A percentile compares a stretch with the other conserved stretches of the same genome.
phyloP scores from a whole-genome alignment of 2,113 vertebrate genomes.

The Jaculus jaculus region DNA sequence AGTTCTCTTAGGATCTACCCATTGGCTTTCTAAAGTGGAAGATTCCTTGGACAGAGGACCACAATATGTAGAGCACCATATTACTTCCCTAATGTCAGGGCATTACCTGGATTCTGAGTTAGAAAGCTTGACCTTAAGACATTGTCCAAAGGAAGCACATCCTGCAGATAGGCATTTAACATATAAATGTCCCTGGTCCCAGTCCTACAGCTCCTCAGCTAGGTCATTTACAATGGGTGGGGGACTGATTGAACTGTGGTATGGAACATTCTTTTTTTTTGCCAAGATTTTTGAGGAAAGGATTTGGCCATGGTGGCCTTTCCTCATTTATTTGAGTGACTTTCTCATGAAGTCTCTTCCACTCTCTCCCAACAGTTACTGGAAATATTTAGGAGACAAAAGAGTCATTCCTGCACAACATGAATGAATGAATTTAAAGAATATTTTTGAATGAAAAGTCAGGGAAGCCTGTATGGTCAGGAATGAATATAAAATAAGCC shows the following conservation, averaged over 20 bases:
- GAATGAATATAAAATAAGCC: neutral
- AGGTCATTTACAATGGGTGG: neutral
- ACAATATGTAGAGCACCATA: neutral
- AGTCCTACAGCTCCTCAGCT: neutral
- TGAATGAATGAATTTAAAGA: neutral
- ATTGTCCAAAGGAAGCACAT: neutral
- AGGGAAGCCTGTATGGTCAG: neutral
- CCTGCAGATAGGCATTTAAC: neutral
- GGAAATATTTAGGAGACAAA: conserved; percentile 18
- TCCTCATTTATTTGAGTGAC: neutral
- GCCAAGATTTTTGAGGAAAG: neutral
- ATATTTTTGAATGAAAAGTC: neutral
- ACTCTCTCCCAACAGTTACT: neutral
- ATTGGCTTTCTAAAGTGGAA: neutral
- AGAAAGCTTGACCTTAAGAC: neutral
- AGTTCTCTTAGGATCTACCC: neutral
- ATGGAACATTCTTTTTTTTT: neutral
- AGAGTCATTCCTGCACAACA: neutral
- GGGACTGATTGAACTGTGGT: neutral
- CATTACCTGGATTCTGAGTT: neutral
- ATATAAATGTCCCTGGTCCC: neutral
- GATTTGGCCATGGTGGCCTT: neutral
- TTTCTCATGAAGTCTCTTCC: neutral
- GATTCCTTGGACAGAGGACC: neutral
- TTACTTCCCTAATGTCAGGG: neutral